phyloP scores from a whole-genome alignment of 2,113 vertebrate species.

The Jaculus jaculus region DNA sequence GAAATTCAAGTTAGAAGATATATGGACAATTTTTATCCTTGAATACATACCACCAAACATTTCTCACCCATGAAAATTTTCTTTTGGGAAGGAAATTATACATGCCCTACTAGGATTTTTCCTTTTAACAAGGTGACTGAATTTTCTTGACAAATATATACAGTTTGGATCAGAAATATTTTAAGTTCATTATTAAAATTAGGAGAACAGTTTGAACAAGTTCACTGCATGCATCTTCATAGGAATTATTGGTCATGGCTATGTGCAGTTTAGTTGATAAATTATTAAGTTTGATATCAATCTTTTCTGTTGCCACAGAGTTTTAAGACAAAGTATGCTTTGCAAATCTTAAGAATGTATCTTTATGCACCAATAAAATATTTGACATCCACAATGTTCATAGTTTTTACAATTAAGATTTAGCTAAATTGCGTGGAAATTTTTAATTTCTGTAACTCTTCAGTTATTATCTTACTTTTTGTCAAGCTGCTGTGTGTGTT shows the following conservation, averaged over 20 bases:
- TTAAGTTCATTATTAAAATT: constrained; percentile 64
- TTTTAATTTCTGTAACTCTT: constrained; percentile 49
- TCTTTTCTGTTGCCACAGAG: constrained; percentile 43
- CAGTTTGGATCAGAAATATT: constrained; percentile 28
- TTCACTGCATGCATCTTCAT: constrained; percentile 43
- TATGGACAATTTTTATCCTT: background rate
- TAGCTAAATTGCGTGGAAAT: constrained; percentile 34
- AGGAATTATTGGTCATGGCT: constrained; percentile 64
- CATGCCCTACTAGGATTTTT: background rate
- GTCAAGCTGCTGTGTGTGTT: background rate
- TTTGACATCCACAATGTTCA: constrained; percentile 39
- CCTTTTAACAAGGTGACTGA: background rate
- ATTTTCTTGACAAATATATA: constrained; percentile 31
- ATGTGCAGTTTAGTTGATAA: constrained; percentile 68
- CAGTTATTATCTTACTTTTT: constrained; percentile 28
- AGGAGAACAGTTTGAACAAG: constrained; percentile 58
- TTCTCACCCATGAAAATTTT: constrained; percentile 26
- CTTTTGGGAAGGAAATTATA: constrained; percentile 1
- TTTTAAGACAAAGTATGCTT: constrained; percentile 64
- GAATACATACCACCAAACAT: background rate
- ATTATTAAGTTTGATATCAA: constrained; percentile 72
- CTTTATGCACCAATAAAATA: constrained; percentile 58
- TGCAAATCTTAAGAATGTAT: constrained; percentile 60
- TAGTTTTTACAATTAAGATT: constrained; percentile 53
- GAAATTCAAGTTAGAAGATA: background rate